Evolutionary conservation across 2,888 invertebrate species (phyloP), one percentile per base, ranked within the genome.

Genomic region (Aradus depressus): DNA sequence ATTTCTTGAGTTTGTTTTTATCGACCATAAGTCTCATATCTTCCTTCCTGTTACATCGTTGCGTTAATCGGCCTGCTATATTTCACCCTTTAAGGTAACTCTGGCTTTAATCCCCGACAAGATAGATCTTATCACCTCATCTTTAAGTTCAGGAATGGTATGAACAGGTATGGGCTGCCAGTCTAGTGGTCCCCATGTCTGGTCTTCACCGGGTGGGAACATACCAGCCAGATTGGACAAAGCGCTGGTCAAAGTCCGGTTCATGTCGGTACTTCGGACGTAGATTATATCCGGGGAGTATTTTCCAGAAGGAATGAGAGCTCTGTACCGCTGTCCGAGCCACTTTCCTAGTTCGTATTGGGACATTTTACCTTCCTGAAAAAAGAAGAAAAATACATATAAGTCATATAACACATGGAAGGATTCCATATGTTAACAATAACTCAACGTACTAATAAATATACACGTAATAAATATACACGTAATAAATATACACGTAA

Each of bases 131-230:
- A n/a, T n/a, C n/a, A 79, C 79, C 62, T 69, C 75, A 64, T 86
- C 85, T 59, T 76, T 67, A 14, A 72, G 66, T 12, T 77, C 67
- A 1, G 79, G 76, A 62, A 79, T 73, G 2, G 81, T 79, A 63
- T 79, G 77, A 1, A 86, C 74, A 8, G 84, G 83, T 50, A 86
- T 78, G 2, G 88, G 88, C 62, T 84, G 82, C 88, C 88, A 88
- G 56, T 73, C 68, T 47, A 84, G 62, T 51, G 70, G 67, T 23
- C 31, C 28, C 80, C 80, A 77, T 59, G 71, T 68, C 58, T 72
- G 69, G 49, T 67, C 66, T 10, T 67, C 64, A 42, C 69, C 68
- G 0, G 83, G 81, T 38, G 78, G 79, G 72, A 80, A 86, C 50
- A 88, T 64, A 5, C 81, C 84, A 10, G 84, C 81, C 57, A 84